Percentiles rank a stretch among this genome's conserved stretches.
These are phyloP conservation scores for Characodon lateralis DNA, from an alignment of 2,797 vertebrate genomes.

Conservation along the genomic window DNA sequence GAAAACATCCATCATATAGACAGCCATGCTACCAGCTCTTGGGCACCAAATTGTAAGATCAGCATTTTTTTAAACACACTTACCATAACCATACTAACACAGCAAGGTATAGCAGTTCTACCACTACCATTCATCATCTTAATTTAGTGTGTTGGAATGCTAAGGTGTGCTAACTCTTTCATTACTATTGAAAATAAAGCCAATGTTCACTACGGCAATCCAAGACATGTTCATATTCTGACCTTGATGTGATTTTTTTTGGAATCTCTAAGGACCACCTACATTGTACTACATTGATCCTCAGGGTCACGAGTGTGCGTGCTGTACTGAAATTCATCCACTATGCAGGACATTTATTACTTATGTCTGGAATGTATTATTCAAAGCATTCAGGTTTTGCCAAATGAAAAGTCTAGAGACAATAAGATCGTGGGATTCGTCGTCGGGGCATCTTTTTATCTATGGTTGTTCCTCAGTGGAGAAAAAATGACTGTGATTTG, in stretches of 20 bases:
- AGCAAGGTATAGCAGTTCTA: not conserved
- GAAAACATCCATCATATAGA: slow-evolving; percentile 22
- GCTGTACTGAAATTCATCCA: not conserved
- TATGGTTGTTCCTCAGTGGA: not conserved
- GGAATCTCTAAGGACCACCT: not conserved
- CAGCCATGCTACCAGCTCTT: not conserved
- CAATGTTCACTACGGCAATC: slow-evolving; percentile 2
- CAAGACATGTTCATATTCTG: not conserved
- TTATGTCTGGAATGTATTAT: not conserved
- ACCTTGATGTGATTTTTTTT: not conserved
- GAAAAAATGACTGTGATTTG: not conserved
- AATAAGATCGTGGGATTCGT: not conserved
- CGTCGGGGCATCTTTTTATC: not conserved
- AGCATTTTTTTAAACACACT: slow-evolving; percentile 2
- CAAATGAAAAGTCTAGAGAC: not conserved
- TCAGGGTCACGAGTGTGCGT: not conserved
- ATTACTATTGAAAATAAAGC: not conserved
- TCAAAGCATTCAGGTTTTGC: not conserved
- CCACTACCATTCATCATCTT: not conserved
- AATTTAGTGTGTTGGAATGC: not conserved
- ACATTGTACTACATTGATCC: not conserved
- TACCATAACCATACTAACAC: not conserved
- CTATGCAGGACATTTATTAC: no score
- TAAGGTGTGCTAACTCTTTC: not conserved
- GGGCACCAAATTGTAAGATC: slow-evolving; percentile 3